phyloP scores from a whole-genome alignment of 2,888 invertebrate species.

The Xylota segnis region DNA sequence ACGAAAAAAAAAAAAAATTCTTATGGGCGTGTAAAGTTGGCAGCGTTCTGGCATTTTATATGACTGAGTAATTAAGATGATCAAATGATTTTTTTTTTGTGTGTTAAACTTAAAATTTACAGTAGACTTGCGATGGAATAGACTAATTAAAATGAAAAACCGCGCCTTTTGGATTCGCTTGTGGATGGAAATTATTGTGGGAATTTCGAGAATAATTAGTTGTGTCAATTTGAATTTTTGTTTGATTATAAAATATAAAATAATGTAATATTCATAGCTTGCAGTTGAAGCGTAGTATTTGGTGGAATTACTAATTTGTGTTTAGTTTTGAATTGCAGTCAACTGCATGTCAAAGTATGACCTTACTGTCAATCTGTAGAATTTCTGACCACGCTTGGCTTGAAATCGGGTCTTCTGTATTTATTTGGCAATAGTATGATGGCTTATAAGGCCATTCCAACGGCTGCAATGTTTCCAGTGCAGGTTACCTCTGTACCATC shows the following conservation, averaged over 20 bases:
- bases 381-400: too few relatives aligned
- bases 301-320: too few relatives aligned
- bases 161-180: background rate
- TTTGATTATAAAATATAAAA: background rate
- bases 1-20: background rate
- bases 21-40: slow-evolving; percentile 45
- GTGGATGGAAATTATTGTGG: background rate
- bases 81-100: slow-evolving; percentile 16
- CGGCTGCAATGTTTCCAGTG: too few relatives aligned
- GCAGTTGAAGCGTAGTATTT: background rate
- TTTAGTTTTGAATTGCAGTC: too few relatives aligned
- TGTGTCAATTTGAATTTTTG: background rate
- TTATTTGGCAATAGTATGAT: too few relatives aligned
- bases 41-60: slow-evolving; percentile 30
- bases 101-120: background rate
- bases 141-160: background rate
- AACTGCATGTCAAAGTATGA: too few relatives aligned
- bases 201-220: background rate
- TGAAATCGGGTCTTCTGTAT: too few relatives aligned
- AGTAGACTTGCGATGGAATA: background rate
- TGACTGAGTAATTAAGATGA: slow-evolving; percentile 47
- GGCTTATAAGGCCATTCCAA: too few relatives aligned
- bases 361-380: too few relatives aligned
- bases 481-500: too few relatives aligned
- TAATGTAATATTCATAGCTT: slow-evolving; percentile 7